Evolutionary conservation across 2,888 invertebrate species (phyloP).

Genomic region (Cistogaster globosa): DNA sequence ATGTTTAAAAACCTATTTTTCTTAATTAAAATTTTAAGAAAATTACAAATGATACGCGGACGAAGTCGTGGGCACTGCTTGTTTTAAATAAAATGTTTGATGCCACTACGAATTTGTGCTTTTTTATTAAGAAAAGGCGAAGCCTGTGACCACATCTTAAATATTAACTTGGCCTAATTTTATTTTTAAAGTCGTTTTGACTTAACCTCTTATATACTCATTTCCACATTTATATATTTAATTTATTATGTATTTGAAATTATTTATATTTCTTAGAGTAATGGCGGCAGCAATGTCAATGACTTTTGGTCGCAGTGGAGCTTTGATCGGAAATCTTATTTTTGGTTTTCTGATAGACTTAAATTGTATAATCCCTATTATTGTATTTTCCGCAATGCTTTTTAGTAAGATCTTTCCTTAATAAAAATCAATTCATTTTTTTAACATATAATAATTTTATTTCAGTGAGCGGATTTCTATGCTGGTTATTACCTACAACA

Average conservation of each 20-base stretch:
- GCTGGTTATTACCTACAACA: slow-evolving; percentile 89
- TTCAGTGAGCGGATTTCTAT: slow-evolving; percentile 89
- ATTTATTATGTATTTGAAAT: not conserved
- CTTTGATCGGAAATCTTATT: slow-evolving; percentile 89
- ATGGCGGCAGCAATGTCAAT: slow-evolving; percentile 92
- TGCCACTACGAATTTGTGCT: no score
- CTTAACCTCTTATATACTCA: no score
- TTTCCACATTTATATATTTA: no score
- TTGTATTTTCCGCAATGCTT: slow-evolving; percentile 88
- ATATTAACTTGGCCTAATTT: no score
- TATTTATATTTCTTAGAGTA: slow-evolving; percentile 84
- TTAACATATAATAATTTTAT: slow-evolving; percentile 79
- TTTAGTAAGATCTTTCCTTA: slow-evolving; percentile 85
- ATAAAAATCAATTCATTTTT: not conserved
- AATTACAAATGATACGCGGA: no score
- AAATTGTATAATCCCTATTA: slow-evolving; percentile 90
- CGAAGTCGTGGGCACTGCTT: no score
- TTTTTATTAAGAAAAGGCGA: no score
- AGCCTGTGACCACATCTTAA: no score
- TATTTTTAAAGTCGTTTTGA: no score
- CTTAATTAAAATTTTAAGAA: no score
- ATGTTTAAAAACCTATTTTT: no score
- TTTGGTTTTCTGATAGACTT: slow-evolving; percentile 92
- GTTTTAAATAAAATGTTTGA: no score
- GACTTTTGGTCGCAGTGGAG: slow-evolving; percentile 91